Evolutionary conservation across 2,113 vertebrate genomes (phyloP), one percentile per base, ranked within the genome.

Genomic region (Plestiodon gilberti): DNA sequence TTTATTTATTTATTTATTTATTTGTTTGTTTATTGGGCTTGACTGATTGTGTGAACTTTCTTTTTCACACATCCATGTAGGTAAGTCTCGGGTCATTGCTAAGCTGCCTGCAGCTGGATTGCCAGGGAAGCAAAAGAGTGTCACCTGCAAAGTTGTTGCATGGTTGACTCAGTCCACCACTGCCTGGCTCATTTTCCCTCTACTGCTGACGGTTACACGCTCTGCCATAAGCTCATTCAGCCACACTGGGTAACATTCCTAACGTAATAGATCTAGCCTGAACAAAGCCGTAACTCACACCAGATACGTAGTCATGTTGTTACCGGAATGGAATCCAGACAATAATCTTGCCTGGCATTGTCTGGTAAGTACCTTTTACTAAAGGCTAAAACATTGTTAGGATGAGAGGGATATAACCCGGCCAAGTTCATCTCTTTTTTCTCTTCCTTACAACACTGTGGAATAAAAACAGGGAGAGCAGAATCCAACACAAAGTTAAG

Each of bases 301-400:
- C 79, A 73, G 78, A 82, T 86, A 69, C 73, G 52, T n/a, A 82
- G 18, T 71, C 74, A 23, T 86, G 88, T 78, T 79, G 75, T 65
- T 89, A 71, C 79, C 73, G n/a, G 83, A 89, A 85, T 77, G 83
- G 83, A 85, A 82, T 89, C 84, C 79, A 81, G 52, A 83, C 33
- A 76, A 59, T 59, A 52, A n/a, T 65, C 78, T 81, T 69, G 82
- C 30, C 38, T 81, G 55, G 62, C 64, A 52, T 69, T 85, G 78
- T 85, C 83, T 89, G 62, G 70, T 52, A 59, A 82, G 67, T 76
- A 61, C 61, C 20, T 69, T 33, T 69, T 74, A 77, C 65, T 55
- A 78, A 52, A 40, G 64, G 1, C 22, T 74, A 75, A 84, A 73
- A 65, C 7, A 59, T 71, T 70, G 40, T 40, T 55, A 74, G 82